phyloP scores from a whole-genome alignment of 2,797 vertebrate genomes.

The Syngnathus rostellatus region DNA sequence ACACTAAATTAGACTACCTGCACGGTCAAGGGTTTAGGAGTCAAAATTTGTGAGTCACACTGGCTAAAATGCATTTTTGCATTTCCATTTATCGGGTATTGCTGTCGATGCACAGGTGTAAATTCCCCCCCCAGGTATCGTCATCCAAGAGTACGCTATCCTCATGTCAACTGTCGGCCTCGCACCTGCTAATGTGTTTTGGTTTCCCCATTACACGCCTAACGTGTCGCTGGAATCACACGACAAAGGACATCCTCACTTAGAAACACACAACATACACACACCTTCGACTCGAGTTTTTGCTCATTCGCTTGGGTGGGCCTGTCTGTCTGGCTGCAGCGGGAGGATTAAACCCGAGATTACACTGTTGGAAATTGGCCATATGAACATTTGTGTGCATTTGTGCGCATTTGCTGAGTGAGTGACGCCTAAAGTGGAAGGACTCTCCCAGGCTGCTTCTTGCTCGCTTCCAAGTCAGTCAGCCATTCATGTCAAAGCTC shows the following conservation, averaged over 20 bases:
- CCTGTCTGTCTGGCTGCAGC: constrained; percentile 64
- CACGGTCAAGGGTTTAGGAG: background rate
- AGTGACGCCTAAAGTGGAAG: constrained; percentile 32
- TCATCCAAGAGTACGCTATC: background rate
- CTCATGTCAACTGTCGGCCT: background rate
- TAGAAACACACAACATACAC: constrained; percentile 1
- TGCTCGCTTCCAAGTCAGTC: constrained; percentile 49
- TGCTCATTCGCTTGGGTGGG: constrained; percentile 64
- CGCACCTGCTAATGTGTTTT: background rate
- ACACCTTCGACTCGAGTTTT: constrained; percentile 37
- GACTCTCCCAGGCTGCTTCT: constrained; percentile 48
- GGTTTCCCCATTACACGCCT: background rate
- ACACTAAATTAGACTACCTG: background rate
- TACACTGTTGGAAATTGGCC: constrained; percentile 32
- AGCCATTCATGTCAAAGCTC: constrained; percentile 52
- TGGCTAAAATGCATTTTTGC: background rate
- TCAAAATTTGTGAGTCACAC: background rate
- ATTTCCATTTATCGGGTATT: background rate
- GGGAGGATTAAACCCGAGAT: constrained; percentile 63
- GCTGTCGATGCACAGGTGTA: no score
- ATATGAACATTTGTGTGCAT: background rate
- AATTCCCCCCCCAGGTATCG: background rate
- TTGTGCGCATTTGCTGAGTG: constrained; percentile 4
- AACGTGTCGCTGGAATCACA: background rate
- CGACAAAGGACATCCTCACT: constrained; percentile 17